These are phyloP conservation scores for Electrona antarctica DNA, from an alignment of 2,113 vertebrate genomes.

Conservation along the genomic window DNA sequence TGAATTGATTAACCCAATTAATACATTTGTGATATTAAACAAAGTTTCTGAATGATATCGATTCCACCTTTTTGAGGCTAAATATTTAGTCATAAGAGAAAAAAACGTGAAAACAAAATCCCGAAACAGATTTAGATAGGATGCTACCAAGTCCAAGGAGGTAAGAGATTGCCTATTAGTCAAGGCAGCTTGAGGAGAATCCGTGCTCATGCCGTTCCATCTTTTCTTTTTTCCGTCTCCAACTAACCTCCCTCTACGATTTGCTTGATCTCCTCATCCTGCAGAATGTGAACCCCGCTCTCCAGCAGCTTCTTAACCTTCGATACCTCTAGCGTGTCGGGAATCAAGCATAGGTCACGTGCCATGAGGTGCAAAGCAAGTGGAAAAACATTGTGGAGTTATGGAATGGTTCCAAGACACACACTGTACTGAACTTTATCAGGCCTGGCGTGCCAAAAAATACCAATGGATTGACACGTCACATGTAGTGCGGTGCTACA, in stretches of 20 bases:
- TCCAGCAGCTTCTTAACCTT: conserved; percentile 87
- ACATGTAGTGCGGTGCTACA: too few species aligned
- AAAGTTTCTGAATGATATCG: conserved; percentile 20
- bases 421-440: background rate
- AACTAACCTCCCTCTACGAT: conserved; percentile 89
- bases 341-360: background rate
- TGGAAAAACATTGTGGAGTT: background rate
- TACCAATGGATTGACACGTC: too few species aligned
- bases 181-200: background rate
- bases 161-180: background rate
- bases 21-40: background rate
- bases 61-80: conserved; percentile 18
- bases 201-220: conserved; percentile 8
- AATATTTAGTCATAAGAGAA: conserved; percentile 17
- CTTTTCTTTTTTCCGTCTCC: background rate
- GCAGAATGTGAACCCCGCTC: conserved; percentile 84
- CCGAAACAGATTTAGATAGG: too few species aligned
- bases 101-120: background rate
- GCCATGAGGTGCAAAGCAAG: background rate
- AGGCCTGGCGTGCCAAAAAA: background rate
- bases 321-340: conserved; percentile 79
- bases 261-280: conserved; percentile 87
- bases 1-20: background rate
- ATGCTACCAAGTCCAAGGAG: background rate
- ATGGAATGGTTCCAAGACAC: background rate